Evolutionary conservation across 2,888 invertebrate genomes (phyloP), one percentile per base, ranked within the genome.

Genomic region (Torymus tubicola): DNA sequence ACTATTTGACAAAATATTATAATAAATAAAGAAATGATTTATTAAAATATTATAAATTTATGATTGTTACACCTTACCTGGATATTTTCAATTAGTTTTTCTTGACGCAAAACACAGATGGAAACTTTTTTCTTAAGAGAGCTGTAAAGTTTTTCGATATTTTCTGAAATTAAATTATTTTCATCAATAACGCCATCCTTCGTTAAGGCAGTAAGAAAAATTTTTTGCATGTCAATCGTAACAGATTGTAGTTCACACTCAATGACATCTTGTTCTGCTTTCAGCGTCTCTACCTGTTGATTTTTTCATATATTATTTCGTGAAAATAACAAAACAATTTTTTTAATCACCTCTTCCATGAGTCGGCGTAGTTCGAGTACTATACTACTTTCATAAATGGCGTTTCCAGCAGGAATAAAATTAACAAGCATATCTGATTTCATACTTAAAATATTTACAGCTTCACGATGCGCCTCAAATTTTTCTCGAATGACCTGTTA

Each of bases 251-350:
- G 92, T 91, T 97, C 96, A 2, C 94, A 94, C 92, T 99, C 98
- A 84, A 98, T 94, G 5, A 94, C 94, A 91, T 98, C 98, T 65
- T 99, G 94, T 91, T 98, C 97, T 3, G 95, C 95, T 92, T 97
- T 97, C 67, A 98, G 92, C 57, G 94, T 93, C 88, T 97, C 97
- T 76, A 98, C 96, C 93, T 94, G 85, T 83, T 90, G 90, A 61
- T 76, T 74, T 63, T 3, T 65, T 58, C 55, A 78, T 58, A 42
- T 31, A 70, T 65, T 21, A 50, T 60, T 55, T 24, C 57, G 16
- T 31, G 61, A 14, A 11, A 72, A 16, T 76, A 68, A 52, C 68
- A 65, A 42, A 60, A 64, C 55, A 63, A 64, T 74, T 58, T 87
- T 91, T 89, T 24, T 24, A 24, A 3, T 24, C 88, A 94, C 95